Evolutionary conservation across 2,888 invertebrate genomes (phyloP), one percentile per base, ranked within the genome.

Genomic region (Zygothrica quintamaculata): DNA sequence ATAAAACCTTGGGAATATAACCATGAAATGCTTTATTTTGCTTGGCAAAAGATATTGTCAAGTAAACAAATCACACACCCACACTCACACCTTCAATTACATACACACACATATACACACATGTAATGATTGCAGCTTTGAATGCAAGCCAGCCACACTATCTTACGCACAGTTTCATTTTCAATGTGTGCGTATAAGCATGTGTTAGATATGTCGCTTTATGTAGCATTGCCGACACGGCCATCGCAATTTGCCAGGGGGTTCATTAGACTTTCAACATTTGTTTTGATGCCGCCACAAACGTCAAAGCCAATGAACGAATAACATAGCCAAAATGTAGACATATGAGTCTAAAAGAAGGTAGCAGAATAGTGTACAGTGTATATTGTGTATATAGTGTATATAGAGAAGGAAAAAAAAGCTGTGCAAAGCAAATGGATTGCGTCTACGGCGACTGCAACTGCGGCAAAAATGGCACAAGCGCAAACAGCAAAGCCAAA

Each of bases 231-330:
- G 62, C 53, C 29, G 56, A 46, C 48, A 40, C 46, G 59, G 39
- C 59, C 64, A 58, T 56, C 47, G 47, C 72, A 66, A 59, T 72
- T 66, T 48, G 84, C 80, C 67, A 69, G 80, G 68, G 81, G 84
- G 87, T 81, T 86, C 84, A 86, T 86, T 86, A 81, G 81, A 86
- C 87, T 80, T 86, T 69, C 74, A 61, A 53, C 65, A 59, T 68
- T 73, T 74, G 74, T 68, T 62, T 53, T 58, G 37, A 15, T 60
- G 59, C 64, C 69, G 56, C 44, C 66, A 25, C 55, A 46, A 57
- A 79, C 70, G 77, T 79, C 84, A 86, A 80, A 86, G 84, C 80
- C 87, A 84, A 84, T 80, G 80, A 66, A 76, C 84, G 71, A 68
- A 71, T 76, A 86, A 76, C 80, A 76, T 79, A 74, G 66, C 52